Conservation (phyloP, 2,888 invertebrate genomes). For the Dynastes tityus region DNA sequence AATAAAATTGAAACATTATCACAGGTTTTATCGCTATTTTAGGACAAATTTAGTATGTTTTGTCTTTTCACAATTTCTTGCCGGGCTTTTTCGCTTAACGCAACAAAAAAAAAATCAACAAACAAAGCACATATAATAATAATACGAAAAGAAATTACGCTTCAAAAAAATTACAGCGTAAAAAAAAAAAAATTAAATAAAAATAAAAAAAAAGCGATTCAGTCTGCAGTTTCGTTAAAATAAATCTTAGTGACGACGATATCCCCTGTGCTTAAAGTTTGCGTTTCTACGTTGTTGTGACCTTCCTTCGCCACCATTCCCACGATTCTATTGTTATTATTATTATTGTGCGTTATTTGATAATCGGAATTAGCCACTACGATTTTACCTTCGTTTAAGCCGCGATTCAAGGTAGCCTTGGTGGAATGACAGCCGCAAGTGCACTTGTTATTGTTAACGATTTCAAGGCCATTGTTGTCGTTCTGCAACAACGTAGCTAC, state of each 20-base stretch:
- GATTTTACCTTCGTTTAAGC: conserved; percentile 63
- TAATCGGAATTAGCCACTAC: conserved; percentile 66
- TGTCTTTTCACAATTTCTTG: neutral
- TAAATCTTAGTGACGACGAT: conserved; percentile 91
- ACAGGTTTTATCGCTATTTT: neutral
- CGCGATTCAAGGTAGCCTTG: conserved; percentile 48
- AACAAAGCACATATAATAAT: neutral
- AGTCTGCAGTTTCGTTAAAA: conserved; percentile 64
- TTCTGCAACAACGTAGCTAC: conserved; percentile 81
- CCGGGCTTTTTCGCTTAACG: neutral
- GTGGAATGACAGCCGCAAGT: conserved; percentile 74
- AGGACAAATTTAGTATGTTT: neutral
- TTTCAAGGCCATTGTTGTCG: conserved; percentile 66
- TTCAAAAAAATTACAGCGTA: conserved; percentile 9
- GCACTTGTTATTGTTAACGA: conserved; percentile 69
- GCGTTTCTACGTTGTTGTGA: conserved; percentile 78
- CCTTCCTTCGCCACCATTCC: conserved; percentile 70
- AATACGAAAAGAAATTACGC: conserved; percentile 1
- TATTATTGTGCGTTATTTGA: conserved; percentile 53
- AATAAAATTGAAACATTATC: too few species aligned
- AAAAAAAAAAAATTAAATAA: conserved; percentile 34
- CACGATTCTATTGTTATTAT: neutral
- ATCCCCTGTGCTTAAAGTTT: conserved; percentile 93
- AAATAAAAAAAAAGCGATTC: conserved; percentile 33
- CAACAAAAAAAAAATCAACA: neutral